Base-by-base conservation (phyloP, 1,140 invertebrate species). In the Drosophila leontia region DNA sequence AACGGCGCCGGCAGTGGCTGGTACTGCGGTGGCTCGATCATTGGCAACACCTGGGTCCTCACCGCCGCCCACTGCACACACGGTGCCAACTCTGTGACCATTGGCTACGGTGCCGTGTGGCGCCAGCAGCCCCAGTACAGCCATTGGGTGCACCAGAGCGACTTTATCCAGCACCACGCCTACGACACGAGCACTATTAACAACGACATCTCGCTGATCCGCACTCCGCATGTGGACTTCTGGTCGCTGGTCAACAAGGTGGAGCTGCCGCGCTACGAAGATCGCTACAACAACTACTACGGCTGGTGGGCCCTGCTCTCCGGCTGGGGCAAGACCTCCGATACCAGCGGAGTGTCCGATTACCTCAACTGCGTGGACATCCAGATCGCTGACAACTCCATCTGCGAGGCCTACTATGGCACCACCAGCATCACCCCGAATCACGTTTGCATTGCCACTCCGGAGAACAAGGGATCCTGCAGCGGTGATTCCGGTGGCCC, bases 1-100 rank as follows among this genome's bases (percentile, higher is more conserved):
- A 41, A 60, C 93, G 93, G 94, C 93, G 94, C 69, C 84, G 78
- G 55, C 92, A 80, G 85, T 91, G 94, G 60, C 72, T 93, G 50
- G 94, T 94, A 51, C 94, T 92, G 75, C 94, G 93, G 95, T 7
- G 95, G 94, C 17, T 94, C 94, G 19, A 81, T 96, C 58, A 94
- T 95, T 9, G 94, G 92, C 67, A 91, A 94, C 26, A 92, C 94
- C 45, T 93, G 92, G 63, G 94, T 94, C 8, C 71, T 92, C 7
- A 93, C 94, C 5, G 82, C 83, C 17, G 80, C 62, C 32, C 91
- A 92, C 39, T 91, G 91, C 37, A 75, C 71, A 0, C 2, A 61
- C 7, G 77, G 62, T 9, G 88, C 75, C n/a, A 65, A 60, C 4
- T 68, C 48, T 3, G 75, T 77, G 41, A 68, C 48, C 48, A 47